Conservation (phyloP, 2,888 invertebrate species). For the Archips crataeganus region DNA sequence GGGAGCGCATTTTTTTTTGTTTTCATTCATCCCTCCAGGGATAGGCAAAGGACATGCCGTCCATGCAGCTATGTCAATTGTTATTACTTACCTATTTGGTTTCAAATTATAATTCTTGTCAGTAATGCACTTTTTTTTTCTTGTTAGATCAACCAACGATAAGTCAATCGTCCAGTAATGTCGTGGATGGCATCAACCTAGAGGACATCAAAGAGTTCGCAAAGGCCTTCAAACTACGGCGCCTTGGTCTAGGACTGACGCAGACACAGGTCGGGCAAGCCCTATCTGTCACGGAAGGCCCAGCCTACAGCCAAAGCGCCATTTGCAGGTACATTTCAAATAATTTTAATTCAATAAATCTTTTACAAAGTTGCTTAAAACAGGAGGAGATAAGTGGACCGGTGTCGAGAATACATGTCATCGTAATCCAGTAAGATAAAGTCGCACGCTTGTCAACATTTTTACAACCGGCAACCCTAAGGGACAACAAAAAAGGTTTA, state of each 20-base stretch:
- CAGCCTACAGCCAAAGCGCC: conserved; percentile 99
- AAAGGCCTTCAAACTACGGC: conserved; percentile 97
- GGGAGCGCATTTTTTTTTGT: no score
- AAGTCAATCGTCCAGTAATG: conserved; percentile 96
- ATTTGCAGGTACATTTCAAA: conserved; percentile 95
- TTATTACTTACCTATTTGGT: no score
- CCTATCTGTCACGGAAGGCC: conserved; percentile 97
- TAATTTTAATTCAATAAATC: not conserved
- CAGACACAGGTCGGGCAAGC: conserved; percentile 99
- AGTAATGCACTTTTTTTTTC: conserved; percentile 21
- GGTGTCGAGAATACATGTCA: conserved; percentile 21
- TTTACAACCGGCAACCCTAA: conserved; percentile 50
- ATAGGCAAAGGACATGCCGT: no score
- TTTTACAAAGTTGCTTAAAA: conserved; percentile 30
- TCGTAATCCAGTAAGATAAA: conserved; percentile 57
- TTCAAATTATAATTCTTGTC: not conserved
- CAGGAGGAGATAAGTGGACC: conserved; percentile 28
- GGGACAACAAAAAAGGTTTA: conserved; percentile 54
- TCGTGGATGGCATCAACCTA: conserved; percentile 98
- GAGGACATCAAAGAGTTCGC: conserved; percentile 99
- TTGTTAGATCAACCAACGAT: conserved; percentile 95
- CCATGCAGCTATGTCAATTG: no score
- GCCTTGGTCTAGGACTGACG: conserved; percentile 96
- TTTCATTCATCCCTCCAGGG: no score
- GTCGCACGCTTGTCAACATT: conserved; percentile 76